These are phyloP conservation scores for Cephalophus harveyi DNA, from an alignment of 2,113 vertebrate genomes.

Conservation along the genomic window DNA sequence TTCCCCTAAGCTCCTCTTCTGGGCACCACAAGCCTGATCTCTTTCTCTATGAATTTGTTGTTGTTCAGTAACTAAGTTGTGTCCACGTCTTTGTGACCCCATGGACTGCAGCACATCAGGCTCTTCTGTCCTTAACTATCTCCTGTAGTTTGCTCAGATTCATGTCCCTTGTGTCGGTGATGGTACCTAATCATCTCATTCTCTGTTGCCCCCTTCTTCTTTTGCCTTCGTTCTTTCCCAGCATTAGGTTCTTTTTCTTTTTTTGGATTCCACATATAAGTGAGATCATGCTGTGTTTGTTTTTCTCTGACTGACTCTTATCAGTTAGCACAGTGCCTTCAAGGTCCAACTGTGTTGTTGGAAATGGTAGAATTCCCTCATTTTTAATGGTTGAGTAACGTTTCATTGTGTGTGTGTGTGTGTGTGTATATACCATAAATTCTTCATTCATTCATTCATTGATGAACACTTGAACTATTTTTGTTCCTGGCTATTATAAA, in stretches of 20 bases:
- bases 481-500: neutral
- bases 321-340: neutral
- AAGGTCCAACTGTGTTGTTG: neutral
- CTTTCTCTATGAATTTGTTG: neutral
- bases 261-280: neutral
- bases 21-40: neutral
- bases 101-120: neutral
- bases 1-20: neutral
- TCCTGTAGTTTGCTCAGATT: neutral
- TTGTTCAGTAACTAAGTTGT: neutral
- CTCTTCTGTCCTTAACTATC: neutral
- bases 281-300: neutral
- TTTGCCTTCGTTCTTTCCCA: neutral
- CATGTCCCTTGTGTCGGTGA: neutral
- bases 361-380: neutral
- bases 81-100: neutral
- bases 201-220: neutral
- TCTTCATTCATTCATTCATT: neutral
- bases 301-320: neutral
- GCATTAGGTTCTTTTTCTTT: neutral
- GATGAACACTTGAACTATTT: neutral
- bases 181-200: neutral
- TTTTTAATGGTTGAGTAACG: neutral
- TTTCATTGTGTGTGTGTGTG: neutral
- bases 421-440: neutral